phyloP scores from a whole-genome alignment of 2,888 invertebrate species.

The Ellobium chinense region DNA sequence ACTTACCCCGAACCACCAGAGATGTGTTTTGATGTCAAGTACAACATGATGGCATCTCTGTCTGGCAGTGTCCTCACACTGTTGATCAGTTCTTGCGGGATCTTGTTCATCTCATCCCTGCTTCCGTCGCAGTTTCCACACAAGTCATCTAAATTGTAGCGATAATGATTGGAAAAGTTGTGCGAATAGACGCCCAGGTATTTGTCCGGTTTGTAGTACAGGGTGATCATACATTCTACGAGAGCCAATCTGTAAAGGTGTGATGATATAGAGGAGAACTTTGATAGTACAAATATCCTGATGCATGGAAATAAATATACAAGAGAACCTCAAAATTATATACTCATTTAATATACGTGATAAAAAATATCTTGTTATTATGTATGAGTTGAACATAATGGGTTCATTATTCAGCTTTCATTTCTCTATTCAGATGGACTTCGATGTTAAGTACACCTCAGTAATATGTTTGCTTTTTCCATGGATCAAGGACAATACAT shows the following conservation, averaged over 20 bases:
- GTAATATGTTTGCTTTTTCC: no score
- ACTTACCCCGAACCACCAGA: background rate
- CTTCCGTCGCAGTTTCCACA: constrained; percentile 26
- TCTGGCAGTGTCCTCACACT: background rate
- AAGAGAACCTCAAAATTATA: no score
- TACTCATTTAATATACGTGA: no score
- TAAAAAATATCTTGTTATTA: no score
- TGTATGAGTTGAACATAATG: no score
- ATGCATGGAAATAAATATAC: no score
- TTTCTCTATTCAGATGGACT: no score
- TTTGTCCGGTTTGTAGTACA: background rate
- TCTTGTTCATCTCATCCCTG: constrained; percentile 5
- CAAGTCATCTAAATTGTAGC: background rate
- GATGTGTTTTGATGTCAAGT: constrained; percentile 5
- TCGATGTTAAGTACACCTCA: no score
- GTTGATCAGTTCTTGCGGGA: background rate
- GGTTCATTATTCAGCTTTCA: no score
- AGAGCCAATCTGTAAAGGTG: background rate
- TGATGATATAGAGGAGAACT: no score
- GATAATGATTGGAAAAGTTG: background rate
- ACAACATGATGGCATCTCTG: constrained; percentile 10
- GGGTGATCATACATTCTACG: background rate
- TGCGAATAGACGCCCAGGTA: constrained; percentile 24
- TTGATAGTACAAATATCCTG: no score
- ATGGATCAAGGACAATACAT: no score